phyloP scores from a whole-genome alignment of 2,113 vertebrate species.

The Scomber japonicus region DNA sequence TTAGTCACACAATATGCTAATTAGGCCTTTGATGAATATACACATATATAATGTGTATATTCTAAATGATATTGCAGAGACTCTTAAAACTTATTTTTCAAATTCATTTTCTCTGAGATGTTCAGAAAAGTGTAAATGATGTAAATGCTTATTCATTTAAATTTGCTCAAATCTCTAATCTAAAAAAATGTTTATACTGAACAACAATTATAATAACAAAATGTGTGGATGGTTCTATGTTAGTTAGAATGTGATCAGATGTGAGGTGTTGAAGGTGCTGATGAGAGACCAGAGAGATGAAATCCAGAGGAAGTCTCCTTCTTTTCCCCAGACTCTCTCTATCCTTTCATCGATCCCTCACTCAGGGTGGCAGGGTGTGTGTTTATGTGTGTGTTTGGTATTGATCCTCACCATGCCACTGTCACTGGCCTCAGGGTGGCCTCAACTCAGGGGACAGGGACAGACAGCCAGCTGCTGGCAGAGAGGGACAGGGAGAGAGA shows the following conservation, averaged over 20 bases:
- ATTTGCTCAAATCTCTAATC: no score
- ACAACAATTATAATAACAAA: no score
- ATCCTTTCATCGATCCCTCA: constrained; percentile 53
- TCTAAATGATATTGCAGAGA: no score
- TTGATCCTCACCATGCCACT: constrained; percentile 64
- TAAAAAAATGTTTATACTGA: no score
- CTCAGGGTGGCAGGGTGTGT: constrained; percentile 33
- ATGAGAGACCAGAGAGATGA: constrained; percentile 14
- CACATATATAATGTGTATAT: no score
- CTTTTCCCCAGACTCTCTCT: constrained; percentile 26
- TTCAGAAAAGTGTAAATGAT: no score
- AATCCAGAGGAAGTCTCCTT: constrained; percentile 16
- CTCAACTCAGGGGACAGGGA: constrained; percentile 69
- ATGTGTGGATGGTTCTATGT: no score
- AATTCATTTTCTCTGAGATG: background rate
- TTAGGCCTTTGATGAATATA: no score
- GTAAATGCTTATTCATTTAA: no score
- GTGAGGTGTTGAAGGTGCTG: constrained; percentile 20
- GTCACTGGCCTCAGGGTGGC: constrained; percentile 80
- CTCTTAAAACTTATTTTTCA: no score
- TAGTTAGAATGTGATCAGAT: background rate
- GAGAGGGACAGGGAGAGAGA: no score
- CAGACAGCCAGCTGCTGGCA: constrained; percentile 79
- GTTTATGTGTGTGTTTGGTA: constrained; percentile 40
- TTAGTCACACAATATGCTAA: no score